Percentiles rank a stretch among this genome's conserved stretches.
Conservation (phyloP, 1,140 invertebrate species). For the Nasonia longicornis region DNA sequence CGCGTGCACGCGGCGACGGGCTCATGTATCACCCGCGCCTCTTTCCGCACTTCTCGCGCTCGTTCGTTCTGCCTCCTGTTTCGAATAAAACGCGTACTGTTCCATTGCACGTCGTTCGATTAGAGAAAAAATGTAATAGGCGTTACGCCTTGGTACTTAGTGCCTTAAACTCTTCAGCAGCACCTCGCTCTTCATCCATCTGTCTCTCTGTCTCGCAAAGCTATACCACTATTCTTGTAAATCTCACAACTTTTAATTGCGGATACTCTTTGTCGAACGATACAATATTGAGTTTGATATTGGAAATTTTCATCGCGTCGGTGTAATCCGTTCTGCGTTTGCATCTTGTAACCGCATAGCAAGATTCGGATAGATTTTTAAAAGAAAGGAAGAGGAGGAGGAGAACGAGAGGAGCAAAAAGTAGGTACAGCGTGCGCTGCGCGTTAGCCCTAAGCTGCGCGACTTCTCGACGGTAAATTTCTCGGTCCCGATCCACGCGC, state of each 20-base stretch:
- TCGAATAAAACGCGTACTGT: background rate
- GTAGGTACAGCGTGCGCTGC: background rate
- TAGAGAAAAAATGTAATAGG: conserved; percentile 39
- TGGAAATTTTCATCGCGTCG: too few species aligned
- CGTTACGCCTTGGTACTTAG: conserved; percentile 48
- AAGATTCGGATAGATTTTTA: background rate
- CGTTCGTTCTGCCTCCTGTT: background rate
- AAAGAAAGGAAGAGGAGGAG: background rate
- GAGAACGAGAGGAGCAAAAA: background rate
- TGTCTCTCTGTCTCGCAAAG: background rate
- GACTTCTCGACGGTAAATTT: background rate
- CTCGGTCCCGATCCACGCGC: background rate
- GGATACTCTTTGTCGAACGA: background rate
- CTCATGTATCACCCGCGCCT: background rate
- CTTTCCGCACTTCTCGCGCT: background rate
- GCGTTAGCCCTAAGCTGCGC: background rate
- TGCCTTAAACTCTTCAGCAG: conserved; percentile 53
- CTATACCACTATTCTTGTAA: too few species aligned
- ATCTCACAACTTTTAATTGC: background rate
- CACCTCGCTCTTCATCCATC: conserved; percentile 26
- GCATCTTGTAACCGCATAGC: background rate
- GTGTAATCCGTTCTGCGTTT: background rate
- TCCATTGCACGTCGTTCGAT: conserved; percentile 35
- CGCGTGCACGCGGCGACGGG: background rate
- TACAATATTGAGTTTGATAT: background rate